These are phyloP conservation scores for Drosophila formosana DNA, from an alignment of 2,888 invertebrate species.

Conservation along the genomic window DNA sequence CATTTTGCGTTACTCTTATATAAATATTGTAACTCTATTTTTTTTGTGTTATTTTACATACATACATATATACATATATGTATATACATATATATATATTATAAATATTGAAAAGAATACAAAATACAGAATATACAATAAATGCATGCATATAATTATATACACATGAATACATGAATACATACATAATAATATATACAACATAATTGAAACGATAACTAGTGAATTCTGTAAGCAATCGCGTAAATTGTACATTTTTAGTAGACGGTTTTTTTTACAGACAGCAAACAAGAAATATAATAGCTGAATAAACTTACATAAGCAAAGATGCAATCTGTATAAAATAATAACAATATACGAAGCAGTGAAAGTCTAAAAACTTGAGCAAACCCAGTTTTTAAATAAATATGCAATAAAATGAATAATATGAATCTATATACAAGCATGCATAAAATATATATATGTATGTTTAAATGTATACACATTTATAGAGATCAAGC, in stretches of 20 bases:
- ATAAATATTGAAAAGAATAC: conserved; percentile 6
- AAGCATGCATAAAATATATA: conserved; percentile 31
- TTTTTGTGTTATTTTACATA: conserved; percentile 52
- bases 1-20: conserved; percentile 54
- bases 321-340: conserved; percentile 46
- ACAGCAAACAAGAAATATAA: conserved; percentile 23
- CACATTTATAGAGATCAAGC: conserved; percentile 35
- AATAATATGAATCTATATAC: conserved; percentile 32
- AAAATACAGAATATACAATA: conserved; percentile 13
- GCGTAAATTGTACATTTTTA: conserved; percentile 67
- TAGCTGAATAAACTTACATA: conserved; percentile 18
- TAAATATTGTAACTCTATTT: conserved; percentile 71
- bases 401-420: conserved; percentile 33
- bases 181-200: conserved; percentile 13
- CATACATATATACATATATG: conserved; percentile 12
- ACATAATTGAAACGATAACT: conserved; percentile 25
- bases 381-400: conserved; percentile 46
- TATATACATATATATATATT: conserved; percentile 11
- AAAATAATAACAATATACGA: conserved; percentile 20
- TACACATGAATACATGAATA: conserved; percentile 16
- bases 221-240: conserved; percentile 71
- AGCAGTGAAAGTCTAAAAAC: conserved; percentile 6
- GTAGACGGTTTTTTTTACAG: conserved; percentile 63
- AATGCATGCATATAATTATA: conserved; percentile 23
- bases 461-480: conserved; percentile 21